Base-by-base conservation (phyloP, 2,888 invertebrate genomes). In the Sarcophaga carnaria region DNA sequence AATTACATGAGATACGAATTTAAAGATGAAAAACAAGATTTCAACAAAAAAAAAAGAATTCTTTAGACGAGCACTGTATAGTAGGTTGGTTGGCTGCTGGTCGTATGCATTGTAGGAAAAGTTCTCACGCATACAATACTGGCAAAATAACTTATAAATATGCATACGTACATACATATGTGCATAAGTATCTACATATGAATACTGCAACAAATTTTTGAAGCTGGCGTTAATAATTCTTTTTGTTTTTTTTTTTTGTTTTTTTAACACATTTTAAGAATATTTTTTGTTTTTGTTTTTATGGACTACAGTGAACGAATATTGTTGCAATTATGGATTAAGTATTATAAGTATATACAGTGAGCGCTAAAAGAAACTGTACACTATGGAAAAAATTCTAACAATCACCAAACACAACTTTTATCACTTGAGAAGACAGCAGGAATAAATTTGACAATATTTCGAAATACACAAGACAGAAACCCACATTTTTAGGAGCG, bases 61-160 rank as follows among this genome's bases (percentile, higher is more conserved):
- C 37, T 37, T 37, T 37, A 37, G 37, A 10, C 37, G 10, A 37
- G 64, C 66, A 70, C 14, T 78, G 66, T 78, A 80, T 80, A 71
- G 75, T 80, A 47, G 84, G 71, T 62, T 70, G 75, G 12, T 47
- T 79, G 79, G 49, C 54, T 66, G 22, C 60, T 69, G 67, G 67
- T 45, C 54, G 66, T 77, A 67, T 76, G 77, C 72, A 66, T 47
- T 45, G 77, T 77, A 60, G 63, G 63, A 80, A 86, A 83, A 78
- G 74, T 86, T 86, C 86, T 83, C 86, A 86, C 86, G 86, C 83
- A 78, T 75, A 81, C 70, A 74, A 77, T 77, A 82, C 71, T 71
- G 64, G 20, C 37, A 37, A 37, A 37, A 37, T 37, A 17, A 54
- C 54, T 54, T 54, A 17, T 4, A 54, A 49, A 54, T 2, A 54